A percentile compares a stretch with the other conserved stretches of the same genome.
These are phyloP conservation scores for Metridium senile DNA, from an alignment of 92 coral and sea anemone genomes.

Conservation along the genomic window DNA sequence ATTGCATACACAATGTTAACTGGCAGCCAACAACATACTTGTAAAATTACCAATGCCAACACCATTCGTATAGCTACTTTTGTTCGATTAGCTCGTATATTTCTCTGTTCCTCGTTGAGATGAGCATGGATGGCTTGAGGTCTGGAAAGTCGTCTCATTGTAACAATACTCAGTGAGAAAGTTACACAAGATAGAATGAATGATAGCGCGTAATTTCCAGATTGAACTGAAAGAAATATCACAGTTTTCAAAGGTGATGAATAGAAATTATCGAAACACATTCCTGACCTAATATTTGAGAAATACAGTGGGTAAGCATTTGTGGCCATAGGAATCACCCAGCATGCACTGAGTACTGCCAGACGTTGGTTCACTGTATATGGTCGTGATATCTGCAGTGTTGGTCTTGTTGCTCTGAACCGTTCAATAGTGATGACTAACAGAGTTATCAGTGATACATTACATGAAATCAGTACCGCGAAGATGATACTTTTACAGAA, in stretches of 20 bases:
- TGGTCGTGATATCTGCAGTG: not conserved
- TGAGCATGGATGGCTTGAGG: not conserved
- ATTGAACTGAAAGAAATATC: not conserved
- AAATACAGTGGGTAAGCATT: not conserved
- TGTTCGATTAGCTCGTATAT: not conserved
- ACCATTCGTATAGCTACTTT: not conserved
- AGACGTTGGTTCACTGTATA: not conserved
- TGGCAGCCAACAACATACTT: not conserved
- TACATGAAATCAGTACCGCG: not conserved
- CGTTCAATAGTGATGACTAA: not conserved
- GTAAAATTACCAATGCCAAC: not conserved
- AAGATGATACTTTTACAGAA: not conserved
- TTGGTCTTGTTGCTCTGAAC: constrained; percentile 3
- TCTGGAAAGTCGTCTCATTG: not conserved
- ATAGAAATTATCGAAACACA: not conserved
- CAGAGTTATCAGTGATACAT: not conserved
- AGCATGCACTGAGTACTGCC: not conserved
- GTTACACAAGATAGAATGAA: not conserved
- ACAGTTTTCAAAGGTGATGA: not conserved
- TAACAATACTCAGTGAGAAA: not conserved
- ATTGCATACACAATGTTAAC: not conserved
- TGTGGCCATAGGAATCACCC: not conserved
- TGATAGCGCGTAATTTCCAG: not conserved
- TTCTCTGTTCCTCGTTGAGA: not conserved
- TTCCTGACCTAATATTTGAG: not conserved